Conservation (phyloP, 1,140 invertebrate genomes). For the Calliphora vicina region DNA sequence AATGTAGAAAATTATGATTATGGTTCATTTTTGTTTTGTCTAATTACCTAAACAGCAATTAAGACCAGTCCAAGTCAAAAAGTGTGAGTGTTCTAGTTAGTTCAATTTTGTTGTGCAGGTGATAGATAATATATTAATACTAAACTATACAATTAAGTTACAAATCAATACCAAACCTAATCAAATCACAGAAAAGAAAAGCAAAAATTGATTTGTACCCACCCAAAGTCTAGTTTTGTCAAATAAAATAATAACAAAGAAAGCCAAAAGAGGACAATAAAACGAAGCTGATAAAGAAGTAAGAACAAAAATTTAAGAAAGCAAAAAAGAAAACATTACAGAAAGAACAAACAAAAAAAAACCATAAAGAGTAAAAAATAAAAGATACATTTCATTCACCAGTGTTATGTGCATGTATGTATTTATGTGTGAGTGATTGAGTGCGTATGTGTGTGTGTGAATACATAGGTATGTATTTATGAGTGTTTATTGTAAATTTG, state of each 20-base stretch:
- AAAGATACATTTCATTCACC: conserved; percentile 25
- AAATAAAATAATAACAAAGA: not conserved
- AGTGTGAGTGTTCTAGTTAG: too few species aligned
- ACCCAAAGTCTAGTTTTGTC: not conserved
- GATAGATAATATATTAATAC: not conserved
- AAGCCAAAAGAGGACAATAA: not conserved
- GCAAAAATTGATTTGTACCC: not conserved
- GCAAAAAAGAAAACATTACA: not conserved
- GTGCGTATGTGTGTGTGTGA: too few species aligned
- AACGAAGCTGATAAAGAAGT: not conserved
- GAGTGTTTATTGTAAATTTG: not conserved
- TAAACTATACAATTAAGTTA: not conserved
- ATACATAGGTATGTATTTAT: not conserved
- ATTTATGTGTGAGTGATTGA: too few species aligned
- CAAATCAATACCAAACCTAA: conserved; percentile 16
- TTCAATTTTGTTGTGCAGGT: too few species aligned
- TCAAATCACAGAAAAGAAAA: not conserved
- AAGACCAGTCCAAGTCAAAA: too few species aligned
- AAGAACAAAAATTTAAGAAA: not conserved
- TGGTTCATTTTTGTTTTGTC: too few species aligned
- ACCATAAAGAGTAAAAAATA: not conserved
- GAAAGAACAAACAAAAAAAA: not conserved
- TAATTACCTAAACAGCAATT: too few species aligned
- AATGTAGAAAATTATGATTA: too few species aligned
- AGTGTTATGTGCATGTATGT: not conserved